A percentile compares a stretch with the other conserved stretches of the same genome.
phyloP scores from a whole-genome alignment of 1,140 invertebrate species.

The Goniozus legneri region DNA sequence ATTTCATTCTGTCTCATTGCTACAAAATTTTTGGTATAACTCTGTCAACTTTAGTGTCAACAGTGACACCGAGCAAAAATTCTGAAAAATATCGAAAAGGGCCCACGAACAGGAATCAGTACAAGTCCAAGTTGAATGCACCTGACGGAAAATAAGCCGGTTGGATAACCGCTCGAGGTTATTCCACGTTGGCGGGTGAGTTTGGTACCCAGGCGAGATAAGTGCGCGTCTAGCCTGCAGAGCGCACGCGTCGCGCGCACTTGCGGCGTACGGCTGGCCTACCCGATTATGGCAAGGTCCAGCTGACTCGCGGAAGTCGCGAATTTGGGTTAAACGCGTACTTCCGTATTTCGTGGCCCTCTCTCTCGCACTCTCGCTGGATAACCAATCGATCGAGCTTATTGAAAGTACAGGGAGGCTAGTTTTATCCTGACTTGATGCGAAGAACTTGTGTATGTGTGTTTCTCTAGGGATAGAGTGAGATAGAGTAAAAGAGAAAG shows the following conservation, averaged over 20 bases:
- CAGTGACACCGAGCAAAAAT: too few species aligned
- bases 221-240: background rate
- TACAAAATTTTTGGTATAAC: too few species aligned
- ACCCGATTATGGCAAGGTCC: background rate
- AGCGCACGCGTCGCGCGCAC: background rate
- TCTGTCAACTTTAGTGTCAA: too few species aligned
- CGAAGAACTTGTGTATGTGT: too few species aligned
- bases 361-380: background rate
- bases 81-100: too few species aligned
- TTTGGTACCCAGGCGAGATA: background rate
- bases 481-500: conserved; percentile 13
- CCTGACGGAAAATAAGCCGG: background rate
- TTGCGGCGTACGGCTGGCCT: background rate
- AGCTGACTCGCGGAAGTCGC: conserved; percentile 2
- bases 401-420: background rate
- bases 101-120: too few species aligned
- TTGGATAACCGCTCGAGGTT: background rate
- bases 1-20: too few species aligned
- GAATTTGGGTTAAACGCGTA: conserved; percentile 10
- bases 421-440: too few species aligned
- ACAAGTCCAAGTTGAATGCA: too few species aligned
- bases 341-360: conserved; percentile 9
- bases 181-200: background rate
- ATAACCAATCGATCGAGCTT: background rate
- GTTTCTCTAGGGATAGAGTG: too few species aligned